Conservation (phyloP, 2,797 vertebrate species). For the Bryconaethiops microstoma region DNA sequence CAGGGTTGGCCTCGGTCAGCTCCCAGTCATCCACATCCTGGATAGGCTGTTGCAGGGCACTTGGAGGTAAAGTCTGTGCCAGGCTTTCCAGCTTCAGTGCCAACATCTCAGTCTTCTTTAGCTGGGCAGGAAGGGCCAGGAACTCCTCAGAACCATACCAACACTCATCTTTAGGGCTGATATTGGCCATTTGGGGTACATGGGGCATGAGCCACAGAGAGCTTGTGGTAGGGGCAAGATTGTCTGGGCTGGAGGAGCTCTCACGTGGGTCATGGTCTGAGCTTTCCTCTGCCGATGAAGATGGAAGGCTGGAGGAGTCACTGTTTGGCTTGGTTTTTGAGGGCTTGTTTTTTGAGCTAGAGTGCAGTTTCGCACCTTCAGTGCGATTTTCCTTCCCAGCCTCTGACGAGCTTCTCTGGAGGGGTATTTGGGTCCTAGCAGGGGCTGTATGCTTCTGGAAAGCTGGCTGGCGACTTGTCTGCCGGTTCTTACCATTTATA, state of each 20-base stretch:
- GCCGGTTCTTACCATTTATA: constrained; percentile 70
- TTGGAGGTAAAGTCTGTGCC: constrained; percentile 84
- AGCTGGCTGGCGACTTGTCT: constrained; percentile 66
- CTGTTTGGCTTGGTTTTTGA: constrained; percentile 42
- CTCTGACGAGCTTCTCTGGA: constrained; percentile 71
- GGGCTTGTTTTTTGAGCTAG: constrained; percentile 38
- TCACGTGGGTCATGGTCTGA: constrained; percentile 52
- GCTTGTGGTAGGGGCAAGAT: constrained; percentile 58
- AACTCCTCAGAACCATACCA: constrained; percentile 98
- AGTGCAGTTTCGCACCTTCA: constrained; percentile 5
- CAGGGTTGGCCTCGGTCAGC: constrained; percentile 88
- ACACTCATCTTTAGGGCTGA: constrained; percentile 73
- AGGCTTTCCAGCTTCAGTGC: constrained; percentile 90
- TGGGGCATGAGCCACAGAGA: constrained; percentile 58
- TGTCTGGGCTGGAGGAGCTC: constrained; percentile 58
- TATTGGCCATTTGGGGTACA: constrained; percentile 35
- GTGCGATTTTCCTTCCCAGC: constrained; percentile 60
- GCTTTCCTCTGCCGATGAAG: constrained; percentile 59
- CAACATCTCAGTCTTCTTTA: constrained; percentile 91
- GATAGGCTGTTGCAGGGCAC: constrained; percentile 77
- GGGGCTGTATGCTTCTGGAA: constrained; percentile 41
- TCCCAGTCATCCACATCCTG: constrained; percentile 98
- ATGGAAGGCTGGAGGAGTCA: constrained; percentile 69
- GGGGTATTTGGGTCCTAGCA: constrained; percentile 57
- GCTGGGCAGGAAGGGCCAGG: constrained; percentile 91